These are phyloP conservation scores for Cyprinodon variegatus DNA, from an alignment of 2,113 vertebrate species.

Conservation along the genomic window DNA sequence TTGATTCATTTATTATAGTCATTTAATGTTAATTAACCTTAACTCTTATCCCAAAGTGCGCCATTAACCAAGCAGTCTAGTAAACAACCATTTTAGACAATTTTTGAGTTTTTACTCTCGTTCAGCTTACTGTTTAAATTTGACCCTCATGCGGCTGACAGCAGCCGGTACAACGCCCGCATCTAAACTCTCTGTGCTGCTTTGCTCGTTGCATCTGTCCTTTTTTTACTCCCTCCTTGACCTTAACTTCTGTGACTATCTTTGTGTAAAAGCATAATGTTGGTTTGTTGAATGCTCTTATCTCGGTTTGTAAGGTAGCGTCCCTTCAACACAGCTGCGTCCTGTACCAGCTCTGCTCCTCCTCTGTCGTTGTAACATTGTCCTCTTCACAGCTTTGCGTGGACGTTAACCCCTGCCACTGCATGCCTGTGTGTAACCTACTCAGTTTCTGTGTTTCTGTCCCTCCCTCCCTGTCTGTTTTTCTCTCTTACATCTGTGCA, in stretches of 20 bases:
- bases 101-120: not conserved
- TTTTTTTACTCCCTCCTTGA: conserved; percentile 30
- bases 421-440: conserved; percentile 76
- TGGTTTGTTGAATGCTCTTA: conserved; percentile 49
- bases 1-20: no score
- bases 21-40: no score
- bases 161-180: conserved; percentile 30
- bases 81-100: not conserved
- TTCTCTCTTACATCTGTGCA: conserved; percentile 66
- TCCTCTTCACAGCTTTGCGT: conserved; percentile 74
- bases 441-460: conserved; percentile 78
- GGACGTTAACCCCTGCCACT: conserved; percentile 67
- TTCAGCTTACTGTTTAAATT: conserved; percentile 55
- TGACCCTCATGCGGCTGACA: conserved; percentile 24
- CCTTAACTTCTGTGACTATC: conserved; percentile 17
- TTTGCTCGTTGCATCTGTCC: conserved; percentile 56
- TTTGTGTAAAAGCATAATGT: conserved; percentile 52
- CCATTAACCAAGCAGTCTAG: no score
- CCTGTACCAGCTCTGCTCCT: conserved; percentile 61
- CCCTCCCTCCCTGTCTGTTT: conserved; percentile 69
- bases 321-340: conserved; percentile 22
- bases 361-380: conserved; percentile 62
- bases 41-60: no score
- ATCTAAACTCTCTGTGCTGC: conserved; percentile 53
- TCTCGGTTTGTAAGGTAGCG: conserved; percentile 42